phyloP scores from a whole-genome alignment of 2,888 invertebrate species.

The Microplitis deprimator region DNA sequence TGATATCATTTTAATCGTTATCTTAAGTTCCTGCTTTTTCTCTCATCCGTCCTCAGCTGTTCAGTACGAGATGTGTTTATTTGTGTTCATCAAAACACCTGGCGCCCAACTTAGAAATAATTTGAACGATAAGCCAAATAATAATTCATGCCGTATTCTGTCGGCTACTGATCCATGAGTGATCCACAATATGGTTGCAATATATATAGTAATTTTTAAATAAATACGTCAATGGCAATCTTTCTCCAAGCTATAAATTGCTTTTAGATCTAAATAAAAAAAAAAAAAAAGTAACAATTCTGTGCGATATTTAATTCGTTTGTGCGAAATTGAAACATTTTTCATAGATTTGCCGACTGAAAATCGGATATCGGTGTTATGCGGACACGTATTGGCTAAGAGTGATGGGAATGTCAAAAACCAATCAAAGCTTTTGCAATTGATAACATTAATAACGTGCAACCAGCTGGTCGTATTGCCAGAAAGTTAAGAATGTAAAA shows the following conservation, averaged over 20 bases:
- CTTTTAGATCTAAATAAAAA: background rate
- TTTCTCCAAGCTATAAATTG: background rate
- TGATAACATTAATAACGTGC: constrained; percentile 60
- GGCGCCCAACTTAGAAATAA: too few species aligned
- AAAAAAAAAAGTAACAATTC: background rate
- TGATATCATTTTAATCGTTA: too few species aligned
- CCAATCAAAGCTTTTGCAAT: constrained; percentile 57
- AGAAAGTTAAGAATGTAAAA: constrained; percentile 7
- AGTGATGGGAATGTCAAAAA: constrained; percentile 54
- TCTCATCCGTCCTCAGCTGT: too few species aligned
- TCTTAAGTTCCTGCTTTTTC: too few species aligned
- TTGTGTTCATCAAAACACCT: too few species aligned
- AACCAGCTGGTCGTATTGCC: constrained; percentile 14
- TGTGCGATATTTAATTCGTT: constrained; percentile 30
- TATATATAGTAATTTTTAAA: too few species aligned
- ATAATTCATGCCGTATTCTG: too few species aligned
- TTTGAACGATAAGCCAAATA: too few species aligned
- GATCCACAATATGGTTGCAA: too few species aligned
- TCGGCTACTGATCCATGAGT: too few species aligned
- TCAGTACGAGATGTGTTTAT: too few species aligned
- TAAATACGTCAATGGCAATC: background rate
- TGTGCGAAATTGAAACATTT: constrained; percentile 59
- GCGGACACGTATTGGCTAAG: constrained; percentile 45
- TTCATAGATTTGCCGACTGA: constrained; percentile 54
- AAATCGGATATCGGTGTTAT: constrained; percentile 37